phyloP scores from a whole-genome alignment of 37 sponge, comb jelly and placozoan species.

The Halisarca cf. caerulea region DNA sequence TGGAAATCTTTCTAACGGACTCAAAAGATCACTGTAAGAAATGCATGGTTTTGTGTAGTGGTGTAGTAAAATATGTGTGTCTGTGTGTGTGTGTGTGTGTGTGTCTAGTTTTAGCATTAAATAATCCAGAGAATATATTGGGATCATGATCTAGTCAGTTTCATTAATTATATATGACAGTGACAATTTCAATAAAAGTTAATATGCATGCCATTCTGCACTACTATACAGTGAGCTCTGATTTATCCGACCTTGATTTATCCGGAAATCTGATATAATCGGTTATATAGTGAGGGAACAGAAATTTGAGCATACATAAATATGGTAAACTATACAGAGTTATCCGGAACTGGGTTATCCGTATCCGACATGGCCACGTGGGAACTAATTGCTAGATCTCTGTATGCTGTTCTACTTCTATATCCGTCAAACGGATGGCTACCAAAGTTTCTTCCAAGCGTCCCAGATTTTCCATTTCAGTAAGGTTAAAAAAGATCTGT shows the following conservation, averaged over 20 bases:
- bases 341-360: neutral
- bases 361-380: conserved; percentile 5
- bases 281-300: neutral
- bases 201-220: too few relatives aligned
- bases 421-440: neutral
- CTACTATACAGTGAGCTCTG: conserved; percentile 15
- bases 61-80: too few relatives aligned
- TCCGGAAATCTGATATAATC: neutral
- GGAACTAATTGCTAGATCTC: neutral
- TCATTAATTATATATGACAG: too few relatives aligned
- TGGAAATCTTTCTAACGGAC: too few relatives aligned
- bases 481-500: neutral
- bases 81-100: too few relatives aligned
- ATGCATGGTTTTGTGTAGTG: too few relatives aligned
- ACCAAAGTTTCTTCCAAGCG: neutral
- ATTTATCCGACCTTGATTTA: conserved; percentile 14
- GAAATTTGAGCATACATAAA: neutral
- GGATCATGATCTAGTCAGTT: too few relatives aligned
- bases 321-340: neutral
- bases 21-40: too few relatives aligned
- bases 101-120: too few relatives aligned
- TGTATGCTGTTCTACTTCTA: neutral
- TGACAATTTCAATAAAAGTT: too few relatives aligned
- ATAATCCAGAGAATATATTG: too few relatives aligned
- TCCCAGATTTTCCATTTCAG: conserved; percentile 1